These are phyloP conservation scores for Pelvicachromis taeniatus DNA, from an alignment of 2,113 vertebrate genomes.

Conservation along the genomic window DNA sequence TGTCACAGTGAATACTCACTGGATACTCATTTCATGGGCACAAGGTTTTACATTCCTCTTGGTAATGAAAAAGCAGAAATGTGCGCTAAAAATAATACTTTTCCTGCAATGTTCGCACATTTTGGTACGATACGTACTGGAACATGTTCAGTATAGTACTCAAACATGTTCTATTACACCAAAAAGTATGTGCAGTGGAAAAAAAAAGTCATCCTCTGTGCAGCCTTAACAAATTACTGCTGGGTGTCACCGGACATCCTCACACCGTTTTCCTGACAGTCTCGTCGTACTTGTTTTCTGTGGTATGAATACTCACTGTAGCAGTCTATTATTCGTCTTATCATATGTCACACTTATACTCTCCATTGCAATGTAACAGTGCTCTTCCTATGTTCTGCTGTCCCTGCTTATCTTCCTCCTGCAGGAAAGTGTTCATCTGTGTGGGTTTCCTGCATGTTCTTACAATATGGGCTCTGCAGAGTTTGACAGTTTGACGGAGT, in stretches of 20 bases:
- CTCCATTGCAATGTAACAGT: not conserved
- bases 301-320: not conserved
- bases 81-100: rapidly evolving
- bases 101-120: not conserved
- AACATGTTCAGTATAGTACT: not conserved
- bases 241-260: not conserved
- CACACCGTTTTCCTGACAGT: not conserved
- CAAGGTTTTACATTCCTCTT: not conserved
- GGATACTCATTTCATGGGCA: not conserved
- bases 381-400: not conserved
- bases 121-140: not conserved
- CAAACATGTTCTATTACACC: not conserved
- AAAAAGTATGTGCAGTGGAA: not conserved
- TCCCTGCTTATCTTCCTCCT: not conserved
- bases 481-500: not conserved
- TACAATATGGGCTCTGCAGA: not conserved
- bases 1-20: not conserved
- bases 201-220: not conserved
- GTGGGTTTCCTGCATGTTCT: not conserved
- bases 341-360: not conserved
- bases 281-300: not conserved
- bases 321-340: not conserved
- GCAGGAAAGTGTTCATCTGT: not conserved
- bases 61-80: not conserved
- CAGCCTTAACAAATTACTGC: not conserved